phyloP scores from a whole-genome alignment of 2,113 vertebrate species.

The Nannobrachium achirus region DNA sequence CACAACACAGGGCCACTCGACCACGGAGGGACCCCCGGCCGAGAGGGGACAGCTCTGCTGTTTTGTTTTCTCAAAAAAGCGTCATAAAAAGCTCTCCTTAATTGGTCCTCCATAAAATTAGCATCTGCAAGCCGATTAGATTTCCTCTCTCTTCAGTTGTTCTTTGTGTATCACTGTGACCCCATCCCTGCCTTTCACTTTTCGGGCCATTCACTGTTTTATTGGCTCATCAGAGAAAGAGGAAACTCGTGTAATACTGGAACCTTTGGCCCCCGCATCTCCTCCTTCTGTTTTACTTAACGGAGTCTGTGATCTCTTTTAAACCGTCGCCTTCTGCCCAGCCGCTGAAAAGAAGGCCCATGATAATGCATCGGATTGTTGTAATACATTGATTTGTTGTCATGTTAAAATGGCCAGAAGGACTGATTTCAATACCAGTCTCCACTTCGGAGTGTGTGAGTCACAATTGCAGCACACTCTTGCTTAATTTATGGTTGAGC shows the following conservation, averaged over 20 bases:
- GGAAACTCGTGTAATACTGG: slow-evolving; percentile 72
- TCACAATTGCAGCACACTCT: slow-evolving; percentile 9
- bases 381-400: slow-evolving; percentile 17
- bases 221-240: slow-evolving; percentile 67
- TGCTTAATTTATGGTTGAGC: slow-evolving; percentile 35
- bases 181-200: slow-evolving; percentile 71
- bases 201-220: slow-evolving; percentile 73
- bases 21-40: slow-evolving; percentile 26
- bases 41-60: slow-evolving; percentile 52
- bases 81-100: slow-evolving; percentile 79
- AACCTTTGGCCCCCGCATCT: slow-evolving; percentile 68
- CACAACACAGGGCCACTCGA: slow-evolving; percentile 28
- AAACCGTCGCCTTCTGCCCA: slow-evolving; percentile 55
- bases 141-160: slow-evolving; percentile 71
- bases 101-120: slow-evolving; percentile 81
- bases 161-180: slow-evolving; percentile 63
- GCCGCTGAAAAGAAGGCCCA: slow-evolving; percentile 35
- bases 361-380: slow-evolving; percentile 30
- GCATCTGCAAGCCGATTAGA: slow-evolving; percentile 79
- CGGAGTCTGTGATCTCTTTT: slow-evolving; percentile 36
- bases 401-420: slow-evolving; percentile 43
- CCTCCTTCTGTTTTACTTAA: slow-evolving; percentile 59
- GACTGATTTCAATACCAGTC: slow-evolving; percentile 20
- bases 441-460: slow-evolving; percentile 3
- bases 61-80: slow-evolving; percentile 73